These are phyloP conservation scores for Oenanthe melanoleuca DNA, from an alignment of 2,113 vertebrate species.

Conservation along the genomic window DNA sequence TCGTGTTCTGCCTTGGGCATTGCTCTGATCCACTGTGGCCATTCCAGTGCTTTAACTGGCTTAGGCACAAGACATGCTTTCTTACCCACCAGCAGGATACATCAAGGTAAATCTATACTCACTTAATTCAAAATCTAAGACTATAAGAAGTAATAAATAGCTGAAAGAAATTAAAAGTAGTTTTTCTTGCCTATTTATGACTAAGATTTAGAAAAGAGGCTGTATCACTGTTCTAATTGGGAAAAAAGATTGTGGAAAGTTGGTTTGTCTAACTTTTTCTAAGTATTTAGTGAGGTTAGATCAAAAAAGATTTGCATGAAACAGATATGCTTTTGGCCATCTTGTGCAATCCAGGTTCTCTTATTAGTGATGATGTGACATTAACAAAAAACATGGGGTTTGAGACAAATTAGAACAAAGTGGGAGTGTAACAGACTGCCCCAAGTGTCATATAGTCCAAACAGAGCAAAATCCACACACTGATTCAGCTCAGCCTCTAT, in stretches of 20 bases:
- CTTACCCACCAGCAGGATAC: too few relatives aligned
- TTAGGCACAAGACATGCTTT: background rate
- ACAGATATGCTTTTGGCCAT: background rate
- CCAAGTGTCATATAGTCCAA: background rate
- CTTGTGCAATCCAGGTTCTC: background rate
- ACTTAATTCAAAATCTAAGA: background rate
- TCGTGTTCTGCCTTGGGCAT: rapidly evolving
- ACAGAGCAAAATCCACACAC: background rate
- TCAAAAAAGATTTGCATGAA: background rate
- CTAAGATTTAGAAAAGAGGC: background rate
- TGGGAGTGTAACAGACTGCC: background rate
- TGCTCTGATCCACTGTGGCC: background rate
- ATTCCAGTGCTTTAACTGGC: background rate
- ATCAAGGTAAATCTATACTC: background rate
- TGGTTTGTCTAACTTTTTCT: background rate
- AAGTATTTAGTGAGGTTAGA: background rate
- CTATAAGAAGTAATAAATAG: background rate
- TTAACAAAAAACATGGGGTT: background rate
- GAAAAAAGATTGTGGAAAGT: background rate
- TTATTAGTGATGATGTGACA: background rate
- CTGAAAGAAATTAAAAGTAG: background rate
- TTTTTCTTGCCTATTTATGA: background rate
- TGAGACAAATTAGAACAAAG: constrained; percentile 9
- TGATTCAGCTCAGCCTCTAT: background rate
- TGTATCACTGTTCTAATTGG: background rate